Evolutionary conservation across 2,797 vertebrate species (phyloP), one percentile per base, ranked within the genome.

Genomic region (Mus minutoides): DNA sequence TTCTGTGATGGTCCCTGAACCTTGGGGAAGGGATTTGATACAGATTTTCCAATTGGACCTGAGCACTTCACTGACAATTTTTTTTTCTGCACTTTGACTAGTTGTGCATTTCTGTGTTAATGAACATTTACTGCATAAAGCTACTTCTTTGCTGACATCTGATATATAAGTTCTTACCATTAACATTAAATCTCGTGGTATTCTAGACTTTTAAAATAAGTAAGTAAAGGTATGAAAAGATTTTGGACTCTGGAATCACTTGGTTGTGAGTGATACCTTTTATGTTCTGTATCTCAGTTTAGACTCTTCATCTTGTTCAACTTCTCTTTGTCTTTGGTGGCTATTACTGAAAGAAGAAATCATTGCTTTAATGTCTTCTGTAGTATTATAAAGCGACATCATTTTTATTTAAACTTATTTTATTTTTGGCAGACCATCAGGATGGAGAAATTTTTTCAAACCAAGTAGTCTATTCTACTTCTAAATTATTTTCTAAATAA

Each of bases 401-500:
- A 60, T 93, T 92, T 97, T 64, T 46, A 67, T 64, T 49, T 49
- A 40, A 84, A 49, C 21, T 49, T 84, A 49, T 49, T 84, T 49
- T 46, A 84, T 67, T 56, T 91, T 91, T 14, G 88, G 31, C 12
- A 90, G n/a, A 49, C 82, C 31, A 93, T 78, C 10, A 58, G 22
- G 16, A 93, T 92, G 16, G 34, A 84, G 9, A 75, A 88, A 56
- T 56, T 87, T 93, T 37, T 13, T 31, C 62, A 73, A 95, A 62
- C 10, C 1, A 37, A 12, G n/a, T 87, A 73, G 7, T 29, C 49
- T 88, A 75, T 14, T 79, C 31, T 0, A 54, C 2, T 94, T 95
- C 73, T 40, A 24, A 79, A 88, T 93, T 22, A 79, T 85, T 89
- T 96, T 67, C 79, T 85, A 78, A 94, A 78, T 79, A 56, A 90